Evolutionary conservation across 2,888 invertebrate species (phyloP).

Genomic region (Prostheceraeus crozeri): DNA sequence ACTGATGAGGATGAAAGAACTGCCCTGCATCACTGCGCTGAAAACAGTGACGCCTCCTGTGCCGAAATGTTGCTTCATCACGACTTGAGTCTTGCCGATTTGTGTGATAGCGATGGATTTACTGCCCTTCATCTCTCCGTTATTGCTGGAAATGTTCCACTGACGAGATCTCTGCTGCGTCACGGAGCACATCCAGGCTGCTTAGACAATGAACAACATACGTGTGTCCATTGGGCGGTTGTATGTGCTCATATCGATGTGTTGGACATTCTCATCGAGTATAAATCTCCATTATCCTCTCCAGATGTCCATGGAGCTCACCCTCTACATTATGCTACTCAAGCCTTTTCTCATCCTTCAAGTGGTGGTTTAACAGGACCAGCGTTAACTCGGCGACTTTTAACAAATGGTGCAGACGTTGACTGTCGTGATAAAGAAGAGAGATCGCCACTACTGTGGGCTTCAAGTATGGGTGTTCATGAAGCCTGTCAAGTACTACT

Average conservation of each 20-base stretch:
- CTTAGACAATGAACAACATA: conserved; percentile 84
- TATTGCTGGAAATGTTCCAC: conserved; percentile 49
- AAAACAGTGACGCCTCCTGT: conserved; percentile 64
- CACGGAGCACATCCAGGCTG: conserved; percentile 81
- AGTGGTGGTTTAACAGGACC: conserved; percentile 30
- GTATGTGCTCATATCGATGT: conserved; percentile 88
- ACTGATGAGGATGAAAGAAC: conserved; percentile 57
- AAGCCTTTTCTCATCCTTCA: conserved; percentile 71
- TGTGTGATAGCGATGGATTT: conserved; percentile 73
- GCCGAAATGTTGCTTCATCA: conserved; percentile 67
- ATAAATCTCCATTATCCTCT: conserved; percentile 75
- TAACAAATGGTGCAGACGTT: conserved; percentile 68
- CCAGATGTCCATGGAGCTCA: conserved; percentile 88
- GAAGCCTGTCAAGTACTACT: conserved; percentile 80
- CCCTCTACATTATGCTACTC: conserved; percentile 91
- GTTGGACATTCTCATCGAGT: conserved; percentile 71
- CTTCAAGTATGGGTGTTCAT: conserved; percentile 87
- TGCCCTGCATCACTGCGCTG: conserved; percentile 85
- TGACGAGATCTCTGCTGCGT: conserved; percentile 71
- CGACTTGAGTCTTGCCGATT: conserved; percentile 63
- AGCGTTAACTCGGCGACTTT: conserved; percentile 67
- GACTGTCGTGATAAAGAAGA: conserved; percentile 83
- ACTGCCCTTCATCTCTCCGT: conserved; percentile 89
- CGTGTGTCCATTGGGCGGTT: conserved; percentile 91
- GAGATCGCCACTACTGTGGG: conserved; percentile 88